These are phyloP conservation scores for Leptinotarsa rubiginosa DNA, from an alignment of 2,888 invertebrate genomes.

Conservation along the genomic window DNA sequence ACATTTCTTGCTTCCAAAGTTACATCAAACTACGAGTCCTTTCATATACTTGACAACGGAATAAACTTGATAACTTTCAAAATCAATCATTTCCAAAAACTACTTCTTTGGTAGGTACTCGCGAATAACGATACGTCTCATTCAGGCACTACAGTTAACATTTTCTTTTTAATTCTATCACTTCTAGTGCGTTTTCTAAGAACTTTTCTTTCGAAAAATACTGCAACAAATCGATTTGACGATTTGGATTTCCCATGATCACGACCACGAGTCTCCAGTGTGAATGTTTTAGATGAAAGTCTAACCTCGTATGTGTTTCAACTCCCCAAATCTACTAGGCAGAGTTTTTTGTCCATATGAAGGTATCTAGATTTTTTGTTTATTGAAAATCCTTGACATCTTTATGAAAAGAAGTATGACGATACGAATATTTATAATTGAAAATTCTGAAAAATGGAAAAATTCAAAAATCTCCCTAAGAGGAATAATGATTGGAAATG, in stretches of 20 bases:
- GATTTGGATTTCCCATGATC: not conserved
- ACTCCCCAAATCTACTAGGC: no score
- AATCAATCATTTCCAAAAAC: constrained; percentile 23
- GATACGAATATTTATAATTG: no score
- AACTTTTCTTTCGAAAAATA: constrained; percentile 28
- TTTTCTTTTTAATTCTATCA: constrained; percentile 36
- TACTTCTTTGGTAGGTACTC: constrained; percentile 49
- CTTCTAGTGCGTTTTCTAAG: constrained; percentile 21
- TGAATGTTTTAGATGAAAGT: no score
- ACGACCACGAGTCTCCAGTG: not conserved
- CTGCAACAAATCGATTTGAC: not conserved
- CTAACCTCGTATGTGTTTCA: no score
- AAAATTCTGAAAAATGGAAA: no score
- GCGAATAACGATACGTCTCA: constrained; percentile 59
- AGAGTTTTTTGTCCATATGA: no score
- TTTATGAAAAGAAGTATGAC: no score
- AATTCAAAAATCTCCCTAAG: no score
- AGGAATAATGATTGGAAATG: no score
- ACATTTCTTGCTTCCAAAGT: constrained; percentile 13
- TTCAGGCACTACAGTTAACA: constrained; percentile 60
- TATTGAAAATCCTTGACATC: no score
- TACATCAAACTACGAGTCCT: constrained; percentile 40
- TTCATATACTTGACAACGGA: constrained; percentile 34
- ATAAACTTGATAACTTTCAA: constrained; percentile 27
- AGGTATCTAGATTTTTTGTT: no score